phyloP scores from a whole-genome alignment of 2,797 vertebrate genomes.

The Podarcis siculus region DNA sequence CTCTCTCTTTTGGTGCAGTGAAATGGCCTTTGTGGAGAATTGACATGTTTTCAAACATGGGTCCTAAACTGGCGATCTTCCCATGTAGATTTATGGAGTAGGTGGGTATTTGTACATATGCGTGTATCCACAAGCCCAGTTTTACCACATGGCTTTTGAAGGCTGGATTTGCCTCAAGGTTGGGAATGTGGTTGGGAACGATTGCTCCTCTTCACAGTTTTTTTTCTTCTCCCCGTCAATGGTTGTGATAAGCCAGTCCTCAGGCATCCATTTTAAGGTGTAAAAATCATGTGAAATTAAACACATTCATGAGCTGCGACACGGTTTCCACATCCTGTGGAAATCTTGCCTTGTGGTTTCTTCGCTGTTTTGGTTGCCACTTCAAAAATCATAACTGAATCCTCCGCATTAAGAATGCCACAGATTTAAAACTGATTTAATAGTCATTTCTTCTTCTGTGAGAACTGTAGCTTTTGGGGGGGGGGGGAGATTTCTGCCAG shows the following conservation, averaged over 20 bases:
- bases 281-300: no score
- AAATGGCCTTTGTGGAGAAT: background rate
- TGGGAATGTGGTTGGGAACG: no score
- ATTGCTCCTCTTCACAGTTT: no score
- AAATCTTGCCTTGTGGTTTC: background rate
- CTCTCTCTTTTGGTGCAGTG: no score
- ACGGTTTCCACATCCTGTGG: no score
- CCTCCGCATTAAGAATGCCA: background rate
- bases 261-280: background rate
- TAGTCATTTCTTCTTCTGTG: background rate
- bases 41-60: background rate
- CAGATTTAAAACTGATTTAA: background rate
- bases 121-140: background rate
- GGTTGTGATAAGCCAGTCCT: background rate
- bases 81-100: background rate
- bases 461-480: background rate
- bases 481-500: no score
- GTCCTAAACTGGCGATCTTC: background rate
- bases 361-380: background rate
- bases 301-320: background rate
- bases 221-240: background rate
- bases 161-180: no score
- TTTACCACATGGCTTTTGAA: background rate
- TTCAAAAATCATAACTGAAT: background rate
- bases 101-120: background rate